Conservation (phyloP, 1,140 invertebrate genomes). For the Globodera ellingtonae region DNA sequence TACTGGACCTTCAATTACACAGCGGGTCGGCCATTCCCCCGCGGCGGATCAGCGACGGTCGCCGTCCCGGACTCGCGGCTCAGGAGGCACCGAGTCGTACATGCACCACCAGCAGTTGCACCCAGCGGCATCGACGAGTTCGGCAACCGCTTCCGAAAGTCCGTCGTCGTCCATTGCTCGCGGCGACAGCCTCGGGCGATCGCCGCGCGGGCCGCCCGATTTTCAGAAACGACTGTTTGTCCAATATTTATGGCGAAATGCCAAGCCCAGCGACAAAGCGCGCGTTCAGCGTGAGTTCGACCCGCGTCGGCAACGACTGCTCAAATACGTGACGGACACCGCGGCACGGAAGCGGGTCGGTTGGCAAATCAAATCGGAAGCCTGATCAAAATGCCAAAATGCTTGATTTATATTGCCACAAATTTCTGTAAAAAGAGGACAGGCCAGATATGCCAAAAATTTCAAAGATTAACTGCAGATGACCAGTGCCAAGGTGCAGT, state of each 20-base stretch:
- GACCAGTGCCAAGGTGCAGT: slow-evolving; percentile 24
- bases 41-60: slow-evolving; percentile 4
- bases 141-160: slow-evolving; percentile 13
- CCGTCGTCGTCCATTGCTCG: slow-evolving; percentile 3
- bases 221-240: slow-evolving; percentile 63
- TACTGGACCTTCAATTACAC: slow-evolving; percentile 1
- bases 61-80: neutral
- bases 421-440: neutral
- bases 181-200: slow-evolving; percentile 3
- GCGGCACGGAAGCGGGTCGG: slow-evolving; percentile 47
- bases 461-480: slow-evolving; percentile 4
- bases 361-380: neutral
- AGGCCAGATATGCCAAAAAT: neutral
- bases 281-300: slow-evolving; percentile 64
- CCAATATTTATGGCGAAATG: slow-evolving; percentile 48
- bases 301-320: slow-evolving; percentile 57
- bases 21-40: slow-evolving; percentile 10
- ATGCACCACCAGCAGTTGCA: slow-evolving; percentile 9
- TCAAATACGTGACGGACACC: slow-evolving; percentile 61
- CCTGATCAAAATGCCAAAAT: too few relatives aligned
- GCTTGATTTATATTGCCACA: neutral
- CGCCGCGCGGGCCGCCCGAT: slow-evolving; percentile 1
- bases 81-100: neutral
- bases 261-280: slow-evolving; percentile 58
- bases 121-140: slow-evolving; percentile 12